These are phyloP conservation scores for Eupristina koningsbergeri DNA, from an alignment of 1,140 invertebrate genomes.

Conservation along the genomic window DNA sequence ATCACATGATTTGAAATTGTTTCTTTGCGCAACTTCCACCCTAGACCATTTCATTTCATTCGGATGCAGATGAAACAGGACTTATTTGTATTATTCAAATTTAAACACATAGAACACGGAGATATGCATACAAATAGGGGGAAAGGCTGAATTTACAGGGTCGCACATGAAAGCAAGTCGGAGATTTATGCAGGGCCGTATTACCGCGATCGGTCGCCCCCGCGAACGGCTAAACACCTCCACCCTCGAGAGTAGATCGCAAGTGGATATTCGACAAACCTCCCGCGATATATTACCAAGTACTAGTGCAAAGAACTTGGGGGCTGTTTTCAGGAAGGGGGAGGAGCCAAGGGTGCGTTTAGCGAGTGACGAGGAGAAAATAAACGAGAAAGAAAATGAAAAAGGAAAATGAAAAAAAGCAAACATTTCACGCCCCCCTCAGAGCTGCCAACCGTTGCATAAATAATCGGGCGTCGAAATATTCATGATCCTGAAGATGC, in stretches of 20 bases:
- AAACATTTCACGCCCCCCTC: not conserved
- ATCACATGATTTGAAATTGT: not conserved
- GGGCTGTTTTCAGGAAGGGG: not conserved
- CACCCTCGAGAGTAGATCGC: not conserved
- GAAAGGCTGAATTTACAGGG: not conserved
- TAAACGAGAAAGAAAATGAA: conserved; percentile 4
- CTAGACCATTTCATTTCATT: not conserved
- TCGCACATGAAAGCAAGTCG: not conserved
- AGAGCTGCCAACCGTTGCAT: conserved; percentile 24
- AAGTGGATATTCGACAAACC: conserved; percentile 10
- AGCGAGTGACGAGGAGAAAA: not conserved
- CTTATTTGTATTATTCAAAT: not conserved
- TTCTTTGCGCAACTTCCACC: not conserved
- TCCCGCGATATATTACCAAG: conserved; percentile 22
- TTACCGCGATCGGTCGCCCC: not conserved
- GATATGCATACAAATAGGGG: not conserved
- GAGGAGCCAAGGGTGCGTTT: not conserved
- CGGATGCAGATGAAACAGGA: not conserved
- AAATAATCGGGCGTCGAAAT: conserved; percentile 37
- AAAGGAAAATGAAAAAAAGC: not conserved
- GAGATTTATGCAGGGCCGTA: conserved; percentile 24
- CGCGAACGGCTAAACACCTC: conserved; percentile 18
- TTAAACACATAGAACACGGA: not conserved
- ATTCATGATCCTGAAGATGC: conserved; percentile 29
- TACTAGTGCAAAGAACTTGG: not conserved